Conservation (phyloP, 1,140 invertebrate species). For the Achatina immaculata region DNA sequence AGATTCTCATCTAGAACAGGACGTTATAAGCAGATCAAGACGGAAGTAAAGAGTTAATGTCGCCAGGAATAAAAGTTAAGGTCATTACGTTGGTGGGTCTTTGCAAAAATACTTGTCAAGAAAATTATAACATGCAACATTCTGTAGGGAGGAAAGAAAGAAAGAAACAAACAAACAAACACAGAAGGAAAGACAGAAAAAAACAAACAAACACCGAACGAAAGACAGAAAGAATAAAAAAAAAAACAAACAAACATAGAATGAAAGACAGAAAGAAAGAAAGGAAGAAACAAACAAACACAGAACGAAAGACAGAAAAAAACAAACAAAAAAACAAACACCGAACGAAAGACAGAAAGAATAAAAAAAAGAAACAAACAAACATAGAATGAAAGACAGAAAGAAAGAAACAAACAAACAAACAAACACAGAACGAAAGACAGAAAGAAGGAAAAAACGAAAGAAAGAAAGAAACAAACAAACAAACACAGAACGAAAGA, state of each 20-base stretch:
- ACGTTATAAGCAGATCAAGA: no score
- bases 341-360: background rate
- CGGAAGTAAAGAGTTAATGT: no score
- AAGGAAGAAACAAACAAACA: background rate
- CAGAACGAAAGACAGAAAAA: background rate
- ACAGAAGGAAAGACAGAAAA: background rate
- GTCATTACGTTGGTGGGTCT: no score
- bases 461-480: background rate
- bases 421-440: conserved; percentile 3
- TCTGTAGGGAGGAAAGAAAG: background rate
- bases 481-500: background rate
- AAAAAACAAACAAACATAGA: background rate
- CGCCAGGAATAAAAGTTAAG: no score
- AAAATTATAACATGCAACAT: no score
- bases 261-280: background rate
- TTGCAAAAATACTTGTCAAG: no score
- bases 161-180: conserved; percentile 1
- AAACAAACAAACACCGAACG: background rate
- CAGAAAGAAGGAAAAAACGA: background rate
- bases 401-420: background rate
- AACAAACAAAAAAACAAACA: background rate
- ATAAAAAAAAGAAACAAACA: background rate
- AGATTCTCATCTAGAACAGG: no score
- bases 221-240: background rate
- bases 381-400: background rate